A percentile compares a stretch with the other conserved stretches of the same genome.
These are phyloP conservation scores for Pao palembangensis DNA, from an alignment of 2,113 vertebrate species.

Conservation along the genomic window DNA sequence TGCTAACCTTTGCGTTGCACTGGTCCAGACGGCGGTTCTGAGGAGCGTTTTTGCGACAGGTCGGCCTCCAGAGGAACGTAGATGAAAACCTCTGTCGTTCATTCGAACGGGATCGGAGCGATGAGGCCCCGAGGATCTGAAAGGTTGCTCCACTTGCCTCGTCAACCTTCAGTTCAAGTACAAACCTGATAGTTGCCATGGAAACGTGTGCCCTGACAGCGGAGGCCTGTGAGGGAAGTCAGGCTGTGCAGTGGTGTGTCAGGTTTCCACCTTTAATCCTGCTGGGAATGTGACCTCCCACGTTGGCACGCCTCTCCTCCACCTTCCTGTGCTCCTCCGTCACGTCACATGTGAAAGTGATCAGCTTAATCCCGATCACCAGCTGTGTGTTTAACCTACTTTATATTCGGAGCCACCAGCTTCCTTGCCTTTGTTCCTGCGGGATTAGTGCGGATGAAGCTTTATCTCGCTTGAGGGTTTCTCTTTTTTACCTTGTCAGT, in stretches of 20 bases:
- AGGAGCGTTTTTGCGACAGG: too few relatives aligned
- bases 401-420: constrained; percentile 43
- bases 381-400: constrained; percentile 68
- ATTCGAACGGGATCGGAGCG: too few relatives aligned
- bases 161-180: constrained; percentile 54
- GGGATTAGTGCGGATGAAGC: constrained; percentile 38
- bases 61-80: too few relatives aligned
- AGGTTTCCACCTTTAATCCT: constrained; percentile 56
- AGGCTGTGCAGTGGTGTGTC: constrained; percentile 50
- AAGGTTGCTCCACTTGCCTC: constrained; percentile 31
- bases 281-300: constrained; percentile 58
- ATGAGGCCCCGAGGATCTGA: too few relatives aligned
- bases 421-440: constrained; percentile 40
- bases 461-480: constrained; percentile 11
- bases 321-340: constrained; percentile 5
- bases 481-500: constrained; percentile 4
- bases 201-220: constrained; percentile 18
- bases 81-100: too few relatives aligned
- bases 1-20: too few relatives aligned
- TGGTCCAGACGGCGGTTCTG: too few relatives aligned
- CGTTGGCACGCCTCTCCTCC: constrained; percentile 37
- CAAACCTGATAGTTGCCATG: constrained; percentile 49
- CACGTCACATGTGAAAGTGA: constrained; percentile 64
- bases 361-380: constrained; percentile 63
- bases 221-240: constrained; percentile 21